Evolutionary conservation across 2,888 invertebrate genomes (phyloP).

Genomic region (Eucera pruinosa): DNA sequence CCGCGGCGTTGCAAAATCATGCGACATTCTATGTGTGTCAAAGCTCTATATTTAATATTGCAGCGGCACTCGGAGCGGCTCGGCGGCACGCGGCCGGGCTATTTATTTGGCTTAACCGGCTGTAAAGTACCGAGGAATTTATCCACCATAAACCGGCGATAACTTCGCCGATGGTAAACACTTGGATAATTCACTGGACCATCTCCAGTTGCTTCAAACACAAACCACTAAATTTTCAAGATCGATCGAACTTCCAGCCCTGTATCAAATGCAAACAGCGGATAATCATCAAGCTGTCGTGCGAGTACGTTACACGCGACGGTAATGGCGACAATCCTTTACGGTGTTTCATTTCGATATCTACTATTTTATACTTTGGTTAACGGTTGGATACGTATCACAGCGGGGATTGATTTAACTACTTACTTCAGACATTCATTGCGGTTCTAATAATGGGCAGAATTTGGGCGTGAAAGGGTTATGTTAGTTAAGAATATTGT

Average conservation of each 20-base stretch:
- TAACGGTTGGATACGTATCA: too few relatives aligned
- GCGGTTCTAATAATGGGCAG: too few relatives aligned
- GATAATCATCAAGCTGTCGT: conserved; percentile 14
- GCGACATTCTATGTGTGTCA: conserved; percentile 53
- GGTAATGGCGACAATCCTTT: not conserved
- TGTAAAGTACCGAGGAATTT: conserved; percentile 47
- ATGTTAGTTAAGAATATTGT: too few relatives aligned
- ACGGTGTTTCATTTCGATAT: not conserved
- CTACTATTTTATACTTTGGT: too few relatives aligned
- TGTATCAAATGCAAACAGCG: not conserved
- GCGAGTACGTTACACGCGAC: not conserved
- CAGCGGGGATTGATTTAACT: too few relatives aligned
- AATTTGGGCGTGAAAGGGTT: too few relatives aligned
- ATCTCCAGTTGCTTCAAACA: conserved; percentile 34
- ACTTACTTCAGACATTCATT: too few relatives aligned
- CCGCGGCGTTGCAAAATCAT: conserved; percentile 29
- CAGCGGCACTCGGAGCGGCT: not conserved
- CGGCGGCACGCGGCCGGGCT: conserved; percentile 24
- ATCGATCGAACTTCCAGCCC: conserved; percentile 17
- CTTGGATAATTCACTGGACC: conserved; percentile 30
- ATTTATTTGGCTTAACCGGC: conserved; percentile 56
- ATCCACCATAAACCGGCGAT: conserved; percentile 49
- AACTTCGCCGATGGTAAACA: conserved; percentile 39
- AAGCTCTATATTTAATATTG: conserved; percentile 59
- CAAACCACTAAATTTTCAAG: conserved; percentile 34